Conservation (phyloP, 2,113 vertebrate species). For the Spea multiplicata region DNA sequence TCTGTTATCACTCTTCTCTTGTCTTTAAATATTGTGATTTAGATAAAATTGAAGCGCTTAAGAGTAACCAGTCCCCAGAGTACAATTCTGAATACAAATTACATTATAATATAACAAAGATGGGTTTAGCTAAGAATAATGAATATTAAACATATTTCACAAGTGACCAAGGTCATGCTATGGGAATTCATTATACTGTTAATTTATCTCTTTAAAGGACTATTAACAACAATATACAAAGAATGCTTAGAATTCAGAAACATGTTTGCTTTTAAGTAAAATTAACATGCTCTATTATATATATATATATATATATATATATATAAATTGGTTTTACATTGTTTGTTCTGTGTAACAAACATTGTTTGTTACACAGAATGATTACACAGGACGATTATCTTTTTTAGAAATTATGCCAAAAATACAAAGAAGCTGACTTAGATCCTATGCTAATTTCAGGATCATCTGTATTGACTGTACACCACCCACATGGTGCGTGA, state of each 20-base stretch:
- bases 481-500: slow-evolving; percentile 61
- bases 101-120: slow-evolving; percentile 90
- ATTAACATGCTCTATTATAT: neutral
- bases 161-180: slow-evolving; percentile 86
- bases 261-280: neutral
- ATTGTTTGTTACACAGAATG: neutral
- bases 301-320: too few relatives aligned
- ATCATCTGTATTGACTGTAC: slow-evolving; percentile 73
- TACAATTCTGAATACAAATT: slow-evolving; percentile 92
- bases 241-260: slow-evolving; percentile 53
- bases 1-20: slow-evolving; percentile 75
- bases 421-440: slow-evolving; percentile 76
- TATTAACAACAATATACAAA: slow-evolving; percentile 90
- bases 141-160: slow-evolving; percentile 90
- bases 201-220: slow-evolving; percentile 73
- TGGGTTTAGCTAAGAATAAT: slow-evolving; percentile 87
- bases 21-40: slow-evolving; percentile 89
- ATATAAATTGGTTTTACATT: slow-evolving; percentile 24
- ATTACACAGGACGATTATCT: neutral
- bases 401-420: slow-evolving; percentile 66
- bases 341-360: too few relatives aligned
- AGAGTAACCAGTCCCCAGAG: slow-evolving; percentile 82
- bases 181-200: slow-evolving; percentile 93
- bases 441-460: slow-evolving; percentile 76
- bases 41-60: slow-evolving; percentile 74